Conservation (phyloP, 1,140 invertebrate genomes). For the Cheumatopsyche charites region DNA sequence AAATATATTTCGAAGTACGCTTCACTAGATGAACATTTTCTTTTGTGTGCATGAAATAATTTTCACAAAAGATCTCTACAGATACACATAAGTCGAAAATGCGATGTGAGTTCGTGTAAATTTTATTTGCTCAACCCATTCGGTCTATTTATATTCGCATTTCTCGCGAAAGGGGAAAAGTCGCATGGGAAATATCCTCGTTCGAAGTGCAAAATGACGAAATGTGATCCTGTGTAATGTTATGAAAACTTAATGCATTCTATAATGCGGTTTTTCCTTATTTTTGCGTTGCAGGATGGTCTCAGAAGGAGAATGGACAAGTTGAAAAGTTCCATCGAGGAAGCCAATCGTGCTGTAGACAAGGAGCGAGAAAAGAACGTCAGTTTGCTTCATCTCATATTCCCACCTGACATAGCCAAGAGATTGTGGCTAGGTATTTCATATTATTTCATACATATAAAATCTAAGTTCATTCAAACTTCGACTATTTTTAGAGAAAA, state of each 20-base stretch:
- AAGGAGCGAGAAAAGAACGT: constrained; percentile 95
- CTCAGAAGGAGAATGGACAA: constrained; percentile 93
- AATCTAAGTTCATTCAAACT: constrained; percentile 8
- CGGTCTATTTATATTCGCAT: too few species aligned
- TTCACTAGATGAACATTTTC: too few species aligned
- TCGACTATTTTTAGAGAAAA: constrained; percentile 9
- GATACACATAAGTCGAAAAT: too few species aligned
- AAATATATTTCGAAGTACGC: too few species aligned
- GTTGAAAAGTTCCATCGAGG: constrained; percentile 91
- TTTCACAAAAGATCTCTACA: too few species aligned
- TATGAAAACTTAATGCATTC: not conserved
- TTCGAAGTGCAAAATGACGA: too few species aligned
- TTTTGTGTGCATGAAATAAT: too few species aligned
- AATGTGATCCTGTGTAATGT: not conserved
- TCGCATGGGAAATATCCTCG: too few species aligned
- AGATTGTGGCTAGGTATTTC: constrained; percentile 84
- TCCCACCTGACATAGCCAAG: constrained; percentile 92
- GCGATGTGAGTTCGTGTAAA: too few species aligned
- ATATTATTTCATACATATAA: constrained; percentile 49
- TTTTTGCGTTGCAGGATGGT: constrained; percentile 73
- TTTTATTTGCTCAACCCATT: too few species aligned
- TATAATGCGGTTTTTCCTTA: not conserved
- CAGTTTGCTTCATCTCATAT: constrained; percentile 91
- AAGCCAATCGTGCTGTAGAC: constrained; percentile 88
- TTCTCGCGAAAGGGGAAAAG: too few species aligned